Evolutionary conservation across 64 coral and sea anemone genomes (phyloP).

Genomic region (Orbicella faveolata): DNA sequence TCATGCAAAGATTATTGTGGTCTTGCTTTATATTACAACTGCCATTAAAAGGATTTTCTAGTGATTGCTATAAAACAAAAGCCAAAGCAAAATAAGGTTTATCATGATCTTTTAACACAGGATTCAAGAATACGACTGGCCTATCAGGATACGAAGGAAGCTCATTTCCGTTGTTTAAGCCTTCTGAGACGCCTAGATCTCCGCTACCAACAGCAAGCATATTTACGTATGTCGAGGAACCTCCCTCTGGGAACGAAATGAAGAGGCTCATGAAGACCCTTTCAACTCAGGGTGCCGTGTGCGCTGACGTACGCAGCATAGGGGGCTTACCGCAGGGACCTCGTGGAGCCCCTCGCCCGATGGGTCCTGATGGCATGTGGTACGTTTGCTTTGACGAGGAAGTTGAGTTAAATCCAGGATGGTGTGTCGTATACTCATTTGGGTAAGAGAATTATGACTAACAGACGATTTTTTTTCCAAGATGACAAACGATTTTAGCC

Average conservation of each 20-base stretch:
- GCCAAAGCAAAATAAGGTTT: too few species aligned
- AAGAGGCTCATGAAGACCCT: conserved; percentile 62
- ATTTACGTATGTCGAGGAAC: conserved; percentile 57
- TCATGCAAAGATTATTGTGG: too few species aligned
- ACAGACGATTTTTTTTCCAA: too few species aligned
- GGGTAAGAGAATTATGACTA: conserved; percentile 52
- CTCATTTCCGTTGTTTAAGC: too few species aligned
- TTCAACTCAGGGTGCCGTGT: conserved; percentile 73
- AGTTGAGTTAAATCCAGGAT: conserved; percentile 27
- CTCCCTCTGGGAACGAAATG: conserved; percentile 53
- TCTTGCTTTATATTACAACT: too few species aligned
- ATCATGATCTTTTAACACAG: neutral
- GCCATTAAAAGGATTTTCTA: too few species aligned
- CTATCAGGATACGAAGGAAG: neutral
- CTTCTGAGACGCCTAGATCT: neutral
- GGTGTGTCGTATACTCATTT: conserved; percentile 86
- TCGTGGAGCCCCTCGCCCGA: conserved; percentile 22
- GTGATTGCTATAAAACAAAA: too few species aligned
- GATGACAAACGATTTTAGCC: too few species aligned
- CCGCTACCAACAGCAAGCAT: neutral
- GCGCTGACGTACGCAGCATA: conserved; percentile 60
- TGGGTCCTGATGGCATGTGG: conserved; percentile 87
- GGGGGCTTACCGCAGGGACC: conserved; percentile 58
- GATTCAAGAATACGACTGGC: neutral
- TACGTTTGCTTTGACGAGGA: conserved; percentile 88